Percentiles rank a stretch among this genome's conserved stretches.
phyloP scores from a whole-genome alignment of 2,113 vertebrate genomes.

The Thinocorus orbignyianus region DNA sequence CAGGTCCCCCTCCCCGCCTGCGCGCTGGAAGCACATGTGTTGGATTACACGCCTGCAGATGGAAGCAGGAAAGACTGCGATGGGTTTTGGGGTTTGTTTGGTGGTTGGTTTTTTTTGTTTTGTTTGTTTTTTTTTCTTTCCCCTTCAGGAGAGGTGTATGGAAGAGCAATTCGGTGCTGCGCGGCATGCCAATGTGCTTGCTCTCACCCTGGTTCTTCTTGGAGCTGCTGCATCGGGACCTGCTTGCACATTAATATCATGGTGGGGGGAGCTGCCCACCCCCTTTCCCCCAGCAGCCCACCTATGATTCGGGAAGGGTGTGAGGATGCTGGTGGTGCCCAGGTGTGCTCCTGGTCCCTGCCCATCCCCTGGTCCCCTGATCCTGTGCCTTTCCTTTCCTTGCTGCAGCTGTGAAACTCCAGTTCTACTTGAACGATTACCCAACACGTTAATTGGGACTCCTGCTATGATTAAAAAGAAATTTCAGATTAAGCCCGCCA shows the following conservation, averaged over 20 bases:
- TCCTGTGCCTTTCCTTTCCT: constrained; percentile 26
- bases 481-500: constrained; percentile 79
- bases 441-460: constrained; percentile 79
- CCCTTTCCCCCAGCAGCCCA: not conserved
- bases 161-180: not conserved
- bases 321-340: accelerated
- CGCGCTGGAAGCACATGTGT: constrained; percentile 28
- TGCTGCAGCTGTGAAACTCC: constrained; percentile 45
- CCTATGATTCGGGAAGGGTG: not conserved
- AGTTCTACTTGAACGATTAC: constrained; percentile 74
- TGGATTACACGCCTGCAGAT: constrained; percentile 45
- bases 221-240: not conserved
- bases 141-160: not conserved
- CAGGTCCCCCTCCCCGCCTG: constrained; percentile 38
- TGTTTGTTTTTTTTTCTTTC: not conserved
- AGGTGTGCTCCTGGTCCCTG: not conserved
- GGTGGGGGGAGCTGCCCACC: not conserved
- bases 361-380: not conserved
- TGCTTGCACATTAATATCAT: not conserved
- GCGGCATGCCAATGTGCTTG: not conserved
- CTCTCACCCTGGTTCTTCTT: not conserved
- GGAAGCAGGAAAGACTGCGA: not conserved
- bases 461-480: constrained; percentile 84
- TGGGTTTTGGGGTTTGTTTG: not conserved
- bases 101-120: not conserved